Conservation (phyloP, 2,113 vertebrate species). For the Urocitellus parryii region DNA sequence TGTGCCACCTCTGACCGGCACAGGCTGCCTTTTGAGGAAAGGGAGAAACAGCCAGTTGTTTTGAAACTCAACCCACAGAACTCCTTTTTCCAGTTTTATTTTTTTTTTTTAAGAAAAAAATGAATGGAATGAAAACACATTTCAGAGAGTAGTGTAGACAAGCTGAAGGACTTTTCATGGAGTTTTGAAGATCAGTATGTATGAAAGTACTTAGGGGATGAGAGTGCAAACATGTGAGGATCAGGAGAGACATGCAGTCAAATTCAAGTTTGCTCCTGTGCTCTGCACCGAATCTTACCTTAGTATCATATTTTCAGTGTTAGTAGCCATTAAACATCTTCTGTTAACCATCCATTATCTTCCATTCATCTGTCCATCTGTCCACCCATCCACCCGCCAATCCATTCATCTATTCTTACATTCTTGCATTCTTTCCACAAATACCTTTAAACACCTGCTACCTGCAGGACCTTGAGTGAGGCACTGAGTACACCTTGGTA, state of each 20-base stretch:
- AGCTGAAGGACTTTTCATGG: background rate
- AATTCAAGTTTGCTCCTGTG: background rate
- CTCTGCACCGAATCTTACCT: background rate
- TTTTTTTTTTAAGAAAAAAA: constrained; percentile 4
- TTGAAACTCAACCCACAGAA: background rate
- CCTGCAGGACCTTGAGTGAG: background rate
- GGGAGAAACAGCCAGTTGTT: background rate
- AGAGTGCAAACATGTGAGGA: background rate
- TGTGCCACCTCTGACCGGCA: too few relatives aligned
- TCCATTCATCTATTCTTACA: too few relatives aligned
- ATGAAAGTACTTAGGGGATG: background rate
- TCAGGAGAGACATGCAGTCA: background rate
- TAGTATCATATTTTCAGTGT: background rate
- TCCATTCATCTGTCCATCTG: too few relatives aligned
- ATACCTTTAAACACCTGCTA: background rate
- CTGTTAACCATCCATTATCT: background rate
- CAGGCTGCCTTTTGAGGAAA: background rate
- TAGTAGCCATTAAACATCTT: background rate
- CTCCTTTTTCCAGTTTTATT: constrained; percentile 1
- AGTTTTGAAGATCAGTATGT: background rate
- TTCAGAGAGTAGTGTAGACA: background rate
- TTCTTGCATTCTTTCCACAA: background rate
- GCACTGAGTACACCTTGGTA: background rate
- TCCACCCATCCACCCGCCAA: too few relatives aligned
- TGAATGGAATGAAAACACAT: background rate